Conservation (phyloP, 2,888 invertebrate genomes). For the Dicycla oo region DNA sequence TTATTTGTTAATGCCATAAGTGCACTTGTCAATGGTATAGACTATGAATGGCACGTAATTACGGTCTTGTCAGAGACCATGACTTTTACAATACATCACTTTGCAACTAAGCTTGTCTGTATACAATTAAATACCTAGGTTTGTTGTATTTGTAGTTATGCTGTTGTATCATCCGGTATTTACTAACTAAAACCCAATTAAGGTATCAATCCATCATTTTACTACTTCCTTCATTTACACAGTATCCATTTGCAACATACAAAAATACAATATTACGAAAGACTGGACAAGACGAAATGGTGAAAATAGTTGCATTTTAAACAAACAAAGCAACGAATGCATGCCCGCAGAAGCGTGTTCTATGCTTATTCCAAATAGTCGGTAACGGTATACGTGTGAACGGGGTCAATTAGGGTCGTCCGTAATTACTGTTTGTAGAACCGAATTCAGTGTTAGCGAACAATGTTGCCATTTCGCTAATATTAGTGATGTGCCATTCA, state of each 20-base stretch:
- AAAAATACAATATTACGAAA: background rate
- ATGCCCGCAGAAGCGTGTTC: conserved; percentile 40
- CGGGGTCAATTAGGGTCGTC: conserved; percentile 69
- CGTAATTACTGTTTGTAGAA: conserved; percentile 56
- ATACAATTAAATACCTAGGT: background rate
- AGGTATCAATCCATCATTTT: conserved; percentile 26
- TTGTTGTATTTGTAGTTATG: background rate
- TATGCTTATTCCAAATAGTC: conserved; percentile 47
- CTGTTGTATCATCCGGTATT: conserved; percentile 26
- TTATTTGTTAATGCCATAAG: conserved; percentile 7
- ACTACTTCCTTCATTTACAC: conserved; percentile 31
- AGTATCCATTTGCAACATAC: conserved; percentile 31
- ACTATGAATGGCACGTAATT: conserved; percentile 28
- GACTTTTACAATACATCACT: conserved; percentile 22
- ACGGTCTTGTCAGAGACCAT: conserved; percentile 23
- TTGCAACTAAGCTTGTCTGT: conserved; percentile 4
- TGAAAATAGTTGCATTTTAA: conserved; percentile 24
- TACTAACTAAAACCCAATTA: conserved; percentile 10
- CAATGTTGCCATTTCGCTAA: conserved; percentile 42
- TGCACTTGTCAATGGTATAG: conserved; percentile 9
- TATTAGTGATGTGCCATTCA: conserved; percentile 35
- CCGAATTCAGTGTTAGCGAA: conserved; percentile 46
- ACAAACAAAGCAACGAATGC: conserved; percentile 32
- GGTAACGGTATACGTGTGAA: conserved; percentile 69
- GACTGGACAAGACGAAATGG: background rate